Evolutionary conservation across 2,888 invertebrate species (phyloP), one percentile per base, ranked within the genome.

Genomic region (Drosophila planitibia): DNA sequence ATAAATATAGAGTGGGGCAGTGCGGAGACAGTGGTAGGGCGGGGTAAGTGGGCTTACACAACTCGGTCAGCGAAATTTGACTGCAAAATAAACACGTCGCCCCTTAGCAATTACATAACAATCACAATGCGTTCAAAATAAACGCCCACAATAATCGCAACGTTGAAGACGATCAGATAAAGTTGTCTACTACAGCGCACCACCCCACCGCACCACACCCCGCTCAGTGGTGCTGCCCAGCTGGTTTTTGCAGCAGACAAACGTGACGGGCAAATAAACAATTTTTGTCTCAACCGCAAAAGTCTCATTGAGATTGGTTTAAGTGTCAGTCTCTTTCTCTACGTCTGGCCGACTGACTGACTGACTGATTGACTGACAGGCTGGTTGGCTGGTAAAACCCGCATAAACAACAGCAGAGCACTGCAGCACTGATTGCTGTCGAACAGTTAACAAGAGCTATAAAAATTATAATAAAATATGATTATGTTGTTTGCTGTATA

Each of bases 181-280:
- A 82, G 71, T 69, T 72, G 64, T 69, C 58, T 66, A 37, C 51
- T 53, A 41, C 47, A 52, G 10, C 28, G 19, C 44, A 5, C 1
- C 22, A 47, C 44, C 12, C 2, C 33, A 47, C 44, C 14, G 25
- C 47, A 9, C 10, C 32, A 10, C 44, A 3, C 37, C n/a, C 33
- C n/a, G 35, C 1, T 9, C 22, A 35, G 35, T 35, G 35, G 35
- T 4, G 35, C 14, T 35, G 35, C 35, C 35, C 35, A 5, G 28
- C 19, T 51, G 51, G 28, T 28, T 30, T 52, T 52, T 82, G 88
- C 88, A 78, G 65, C 84, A 52, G 30, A 83, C 78, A 88, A 81
- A 85, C 89, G 85, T 85, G 85, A 85, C 85, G 85, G 70, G 89
- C 85, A 47, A 47, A 25, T 47, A 83, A 81, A 88, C 86, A 88